These are phyloP conservation scores for Mugil cephalus DNA, from an alignment of 2,113 vertebrate genomes.

Conservation along the genomic window DNA sequence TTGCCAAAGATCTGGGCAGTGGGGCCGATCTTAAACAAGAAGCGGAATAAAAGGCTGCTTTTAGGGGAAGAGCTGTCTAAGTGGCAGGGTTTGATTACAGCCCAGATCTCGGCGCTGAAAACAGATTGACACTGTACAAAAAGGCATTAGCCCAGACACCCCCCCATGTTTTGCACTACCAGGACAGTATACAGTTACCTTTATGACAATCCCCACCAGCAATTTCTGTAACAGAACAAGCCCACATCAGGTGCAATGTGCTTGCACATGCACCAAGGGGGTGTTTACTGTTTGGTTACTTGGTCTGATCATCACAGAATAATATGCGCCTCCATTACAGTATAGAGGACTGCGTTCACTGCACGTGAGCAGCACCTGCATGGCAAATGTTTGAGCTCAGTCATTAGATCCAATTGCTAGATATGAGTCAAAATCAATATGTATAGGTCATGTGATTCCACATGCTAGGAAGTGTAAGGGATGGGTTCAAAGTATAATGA, in stretches of 20 bases:
- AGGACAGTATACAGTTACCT: conserved; percentile 69
- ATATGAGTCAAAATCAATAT: background rate
- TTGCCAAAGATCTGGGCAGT: conserved; percentile 59
- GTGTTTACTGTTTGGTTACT: conserved; percentile 36
- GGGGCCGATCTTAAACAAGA: conserved; percentile 68
- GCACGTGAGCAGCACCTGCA: conserved; percentile 2
- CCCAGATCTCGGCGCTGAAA: conserved; percentile 74
- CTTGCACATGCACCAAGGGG: conserved; percentile 24
- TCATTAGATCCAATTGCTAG: background rate
- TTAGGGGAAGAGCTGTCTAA: conserved; percentile 75
- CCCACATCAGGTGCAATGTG: conserved; percentile 58
- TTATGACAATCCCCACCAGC: conserved; percentile 52
- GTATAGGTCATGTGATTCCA: background rate
- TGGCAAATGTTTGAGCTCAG: background rate
- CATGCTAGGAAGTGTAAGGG: background rate
- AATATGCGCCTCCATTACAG: background rate
- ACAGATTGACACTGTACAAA: conserved; percentile 74
- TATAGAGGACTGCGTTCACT: background rate
- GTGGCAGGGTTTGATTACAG: conserved; percentile 83
- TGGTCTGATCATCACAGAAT: conserved; percentile 13
- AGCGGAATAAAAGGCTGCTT: conserved; percentile 77
- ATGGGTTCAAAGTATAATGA: background rate
- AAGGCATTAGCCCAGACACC: conserved; percentile 64
- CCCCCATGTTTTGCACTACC: conserved; percentile 67
- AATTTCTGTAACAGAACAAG: conserved; percentile 49